Conservation (phyloP, 2,113 vertebrate species). For the Ochotona curzoniae region DNA sequence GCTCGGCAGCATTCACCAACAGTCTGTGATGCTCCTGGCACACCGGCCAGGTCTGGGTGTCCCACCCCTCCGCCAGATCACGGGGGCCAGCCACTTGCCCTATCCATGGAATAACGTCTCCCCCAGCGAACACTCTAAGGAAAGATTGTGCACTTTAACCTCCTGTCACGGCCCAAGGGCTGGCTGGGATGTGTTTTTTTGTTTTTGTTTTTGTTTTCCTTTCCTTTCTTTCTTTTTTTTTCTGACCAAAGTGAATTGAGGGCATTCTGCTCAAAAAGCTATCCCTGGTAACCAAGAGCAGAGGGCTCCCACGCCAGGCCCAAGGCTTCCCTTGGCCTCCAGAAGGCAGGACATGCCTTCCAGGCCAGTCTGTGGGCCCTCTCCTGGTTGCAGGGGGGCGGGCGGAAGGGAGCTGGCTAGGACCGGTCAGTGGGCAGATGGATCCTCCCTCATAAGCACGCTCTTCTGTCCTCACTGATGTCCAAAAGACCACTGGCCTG, state of each 20-base stretch:
- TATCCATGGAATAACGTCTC: slow-evolving; percentile 74
- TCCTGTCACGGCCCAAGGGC: slow-evolving; percentile 78
- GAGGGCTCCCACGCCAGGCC: background rate
- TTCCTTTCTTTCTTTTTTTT: slow-evolving; percentile 64
- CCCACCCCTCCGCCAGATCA: slow-evolving; percentile 71
- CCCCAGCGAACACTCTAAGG: slow-evolving; percentile 74
- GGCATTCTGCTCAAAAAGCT: slow-evolving; percentile 65
- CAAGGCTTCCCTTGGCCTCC: slow-evolving; percentile 61
- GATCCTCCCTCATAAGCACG: slow-evolving; percentile 24
- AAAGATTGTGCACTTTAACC: slow-evolving; percentile 83
- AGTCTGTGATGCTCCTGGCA: slow-evolving; percentile 78
- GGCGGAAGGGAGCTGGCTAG: too few species aligned
- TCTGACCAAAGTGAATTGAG: slow-evolving; percentile 78
- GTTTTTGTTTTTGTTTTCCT: background rate
- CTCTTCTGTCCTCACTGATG: slow-evolving; percentile 32
- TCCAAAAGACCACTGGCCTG: slow-evolving; percentile 18
- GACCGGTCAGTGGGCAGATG: background rate
- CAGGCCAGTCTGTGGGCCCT: background rate
- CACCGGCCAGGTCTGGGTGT: slow-evolving; percentile 79
- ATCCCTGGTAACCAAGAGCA: slow-evolving; percentile 16
- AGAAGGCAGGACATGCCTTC: slow-evolving; percentile 41
- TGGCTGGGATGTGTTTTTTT: slow-evolving; percentile 52
- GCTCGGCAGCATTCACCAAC: slow-evolving; percentile 78
- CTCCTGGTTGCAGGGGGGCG: background rate
- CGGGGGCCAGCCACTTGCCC: slow-evolving; percentile 72